Evolutionary conservation across 2,797 vertebrate species (phyloP).

Genomic region (Pangasius macronema): DNA sequence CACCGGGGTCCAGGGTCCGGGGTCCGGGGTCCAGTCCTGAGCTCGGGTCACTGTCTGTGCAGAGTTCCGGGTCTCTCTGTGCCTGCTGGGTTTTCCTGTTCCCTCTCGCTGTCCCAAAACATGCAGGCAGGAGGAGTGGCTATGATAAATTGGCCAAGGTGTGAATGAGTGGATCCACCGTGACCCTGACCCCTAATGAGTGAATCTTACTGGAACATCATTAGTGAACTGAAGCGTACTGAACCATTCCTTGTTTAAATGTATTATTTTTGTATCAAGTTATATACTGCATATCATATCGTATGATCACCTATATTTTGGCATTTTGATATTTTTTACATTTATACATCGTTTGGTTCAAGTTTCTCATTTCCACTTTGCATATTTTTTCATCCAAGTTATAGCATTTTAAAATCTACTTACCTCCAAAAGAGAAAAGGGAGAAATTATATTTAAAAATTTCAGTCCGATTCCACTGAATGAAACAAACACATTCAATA

Average conservation of each 20-base stretch:
- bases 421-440: background rate
- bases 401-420: background rate
- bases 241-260: background rate
- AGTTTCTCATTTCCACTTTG: background rate
- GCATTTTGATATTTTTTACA: background rate
- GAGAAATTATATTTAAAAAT: background rate
- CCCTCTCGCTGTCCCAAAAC: background rate
- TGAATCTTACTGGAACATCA: background rate
- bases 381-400: background rate
- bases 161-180: background rate
- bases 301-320: background rate
- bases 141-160: background rate
- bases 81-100: background rate
- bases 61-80: background rate
- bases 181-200: background rate
- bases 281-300: background rate
- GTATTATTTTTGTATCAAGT: background rate
- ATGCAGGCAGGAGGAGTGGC: background rate
- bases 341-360: background rate
- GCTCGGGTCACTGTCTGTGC: background rate
- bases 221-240: background rate
- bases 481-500: background rate
- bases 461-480: background rate
- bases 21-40: background rate
- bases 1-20: background rate